Conservation (phyloP, 1,140 invertebrate genomes). For the Gonioctena quinquepunctata region DNA sequence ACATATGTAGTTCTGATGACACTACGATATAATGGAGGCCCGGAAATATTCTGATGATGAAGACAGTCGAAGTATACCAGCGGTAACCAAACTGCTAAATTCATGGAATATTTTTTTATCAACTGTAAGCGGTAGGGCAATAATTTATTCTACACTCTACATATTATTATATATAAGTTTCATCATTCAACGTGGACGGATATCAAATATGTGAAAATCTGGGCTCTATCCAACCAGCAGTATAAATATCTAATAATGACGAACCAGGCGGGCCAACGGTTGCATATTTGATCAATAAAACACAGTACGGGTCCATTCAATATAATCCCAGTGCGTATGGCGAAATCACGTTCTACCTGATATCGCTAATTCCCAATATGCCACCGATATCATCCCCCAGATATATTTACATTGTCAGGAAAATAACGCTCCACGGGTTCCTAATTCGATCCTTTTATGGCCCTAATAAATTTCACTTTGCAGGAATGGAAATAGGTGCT, state of each 20-base stretch:
- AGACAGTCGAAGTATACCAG: no score
- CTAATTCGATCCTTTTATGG: conserved; percentile 8
- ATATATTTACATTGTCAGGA: conserved; percentile 19
- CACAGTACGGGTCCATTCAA: conserved; percentile 5
- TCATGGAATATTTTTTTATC: no score
- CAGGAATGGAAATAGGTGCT: background rate
- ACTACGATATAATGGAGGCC: no score
- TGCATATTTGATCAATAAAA: conserved; percentile 19
- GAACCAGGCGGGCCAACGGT: background rate
- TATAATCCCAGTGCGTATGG: conserved; percentile 10
- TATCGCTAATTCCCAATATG: conserved; percentile 22
- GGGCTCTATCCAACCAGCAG: no score
- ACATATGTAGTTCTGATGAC: no score
- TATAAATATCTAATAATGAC: background rate
- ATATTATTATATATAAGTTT: no score
- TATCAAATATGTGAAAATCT: no score
- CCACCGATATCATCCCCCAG: conserved; percentile 13
- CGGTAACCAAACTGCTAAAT: no score
- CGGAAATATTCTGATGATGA: no score
- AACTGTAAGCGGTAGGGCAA: no score
- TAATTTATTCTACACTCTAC: no score
- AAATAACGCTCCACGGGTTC: background rate
- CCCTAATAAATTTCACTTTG: background rate
- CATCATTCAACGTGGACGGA: no score
- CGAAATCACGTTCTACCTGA: conserved; percentile 20